Conservation (phyloP, 2,797 vertebrate species). For the Pipistrellus pipistrellus region DNA sequence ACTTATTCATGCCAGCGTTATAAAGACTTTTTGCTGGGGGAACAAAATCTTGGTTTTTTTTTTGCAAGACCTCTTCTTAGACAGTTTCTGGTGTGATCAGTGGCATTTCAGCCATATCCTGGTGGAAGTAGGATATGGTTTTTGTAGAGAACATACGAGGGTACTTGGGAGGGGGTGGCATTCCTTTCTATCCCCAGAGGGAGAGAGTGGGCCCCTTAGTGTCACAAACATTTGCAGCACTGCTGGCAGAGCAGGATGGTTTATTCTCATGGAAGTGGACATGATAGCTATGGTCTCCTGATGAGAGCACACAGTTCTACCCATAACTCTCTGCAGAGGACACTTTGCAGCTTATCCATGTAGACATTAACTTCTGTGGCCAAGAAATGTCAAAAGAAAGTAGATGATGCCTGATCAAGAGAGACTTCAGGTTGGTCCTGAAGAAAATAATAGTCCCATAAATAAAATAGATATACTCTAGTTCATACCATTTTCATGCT, state of each 20-base stretch:
- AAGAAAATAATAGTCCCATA: not conserved
- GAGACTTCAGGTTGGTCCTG: not conserved
- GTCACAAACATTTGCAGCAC: not conserved
- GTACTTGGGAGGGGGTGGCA: not conserved
- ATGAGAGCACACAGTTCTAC: not conserved
- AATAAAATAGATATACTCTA: not conserved
- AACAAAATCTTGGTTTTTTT: conserved; percentile 87
- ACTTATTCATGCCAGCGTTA: conserved; percentile 89
- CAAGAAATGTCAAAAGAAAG: conserved; percentile 5
- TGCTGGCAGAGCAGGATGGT: not conserved
- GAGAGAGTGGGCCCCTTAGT: not conserved
- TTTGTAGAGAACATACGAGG: not conserved
- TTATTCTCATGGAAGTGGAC: not conserved
- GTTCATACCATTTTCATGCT: not conserved
- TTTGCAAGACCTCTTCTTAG: conserved; percentile 79
- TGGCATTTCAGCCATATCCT: not conserved
- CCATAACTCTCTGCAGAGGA: not conserved
- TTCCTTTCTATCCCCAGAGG: not conserved
- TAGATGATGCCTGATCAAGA: not conserved
- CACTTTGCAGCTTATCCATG: not conserved
- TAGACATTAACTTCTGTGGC: not conserved
- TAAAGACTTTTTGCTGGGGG: conserved; percentile 84
- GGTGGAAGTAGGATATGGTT: not conserved
- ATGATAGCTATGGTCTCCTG: not conserved
- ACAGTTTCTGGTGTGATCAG: conserved; percentile 48